Conservation (phyloP, 2,888 invertebrate species). For the Seira musarum region DNA sequence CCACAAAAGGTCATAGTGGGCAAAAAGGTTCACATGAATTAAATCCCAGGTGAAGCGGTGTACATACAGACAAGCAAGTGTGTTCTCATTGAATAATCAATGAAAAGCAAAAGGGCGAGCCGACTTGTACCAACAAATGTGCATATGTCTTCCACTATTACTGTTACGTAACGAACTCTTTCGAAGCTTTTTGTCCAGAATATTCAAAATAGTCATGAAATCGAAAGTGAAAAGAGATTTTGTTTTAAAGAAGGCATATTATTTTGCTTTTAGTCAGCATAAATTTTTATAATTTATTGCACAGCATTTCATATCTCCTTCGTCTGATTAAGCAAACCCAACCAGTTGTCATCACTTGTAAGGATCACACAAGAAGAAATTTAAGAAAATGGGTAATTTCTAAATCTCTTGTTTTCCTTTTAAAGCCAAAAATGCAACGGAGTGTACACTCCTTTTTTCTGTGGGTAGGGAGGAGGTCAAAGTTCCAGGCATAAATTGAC, state of each 20-base stretch:
- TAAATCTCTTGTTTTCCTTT: constrained; percentile 20
- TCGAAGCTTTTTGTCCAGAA: too few species aligned
- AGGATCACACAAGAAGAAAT: constrained; percentile 39
- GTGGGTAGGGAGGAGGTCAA: constrained; percentile 41
- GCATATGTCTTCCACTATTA: not conserved
- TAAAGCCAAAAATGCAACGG: constrained; percentile 3
- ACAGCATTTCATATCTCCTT: constrained; percentile 13
- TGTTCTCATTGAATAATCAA: constrained; percentile 3
- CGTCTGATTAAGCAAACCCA: constrained; percentile 40
- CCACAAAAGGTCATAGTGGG: constrained; percentile 38
- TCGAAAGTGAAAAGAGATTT: too few species aligned
- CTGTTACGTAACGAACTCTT: not conserved
- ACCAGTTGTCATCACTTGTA: constrained; percentile 48
- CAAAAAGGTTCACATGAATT: constrained; percentile 40
- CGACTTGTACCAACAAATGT: too few species aligned
- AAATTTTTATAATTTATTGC: constrained; percentile 21
- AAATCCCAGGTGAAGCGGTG: not conserved
- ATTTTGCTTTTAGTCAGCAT: not conserved
- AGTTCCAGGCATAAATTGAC: constrained; percentile 50
- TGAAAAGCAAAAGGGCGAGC: not conserved
- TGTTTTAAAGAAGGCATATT: not conserved
- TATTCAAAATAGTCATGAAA: too few species aligned
- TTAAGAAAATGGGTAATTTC: not conserved
- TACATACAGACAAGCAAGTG: not conserved
- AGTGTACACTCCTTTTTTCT: constrained; percentile 41